Evolutionary conservation across 2,888 invertebrate genomes (phyloP), one percentile per base, ranked within the genome.

Genomic region (Perdita meconis): DNA sequence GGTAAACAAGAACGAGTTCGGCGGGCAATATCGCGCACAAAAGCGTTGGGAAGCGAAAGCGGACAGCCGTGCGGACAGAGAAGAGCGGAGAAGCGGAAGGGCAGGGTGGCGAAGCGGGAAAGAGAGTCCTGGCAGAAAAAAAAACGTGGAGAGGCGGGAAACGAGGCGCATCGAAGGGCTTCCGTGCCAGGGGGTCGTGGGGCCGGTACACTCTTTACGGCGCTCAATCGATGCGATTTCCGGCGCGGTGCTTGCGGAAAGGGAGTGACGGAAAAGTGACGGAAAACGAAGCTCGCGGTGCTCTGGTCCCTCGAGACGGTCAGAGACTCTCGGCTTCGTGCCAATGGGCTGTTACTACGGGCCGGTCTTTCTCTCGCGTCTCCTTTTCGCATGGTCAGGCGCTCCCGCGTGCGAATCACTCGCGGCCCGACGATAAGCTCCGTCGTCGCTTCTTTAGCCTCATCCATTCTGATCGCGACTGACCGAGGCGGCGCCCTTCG

Each of bases 281-380:
- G 22, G 34, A 56, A n/a, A n/a, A 34, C 30, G 24, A 50, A 56
- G 60, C 51, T 64, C 47, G 36, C 30, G 38, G 30, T 22, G 30
- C 40, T n/a, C n/a, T 47, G 19, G 16, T 44, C 26, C 19, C 47
- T 30, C 44, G 38, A 69, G 61, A 55, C 64, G 60, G 26, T 72
- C 51, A 40, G 71, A 76, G 79, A 76, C 53, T 68, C 71, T 79
- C 84, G 79, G 84, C 84, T 73, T 78, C 78, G 84, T 84, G 82
- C 84, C 78, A 84, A 78, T 82, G 50, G n/a, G 59, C 59, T 57
- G 70, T 74, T 71, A n/a, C 64, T 84, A 84, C 84, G 83, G n/a
- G 84, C 84, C 84, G 84, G 61, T 77, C 36, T 47, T 44, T 76
- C 56, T 81, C 53, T 66, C 65, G 42, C 74, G 36, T 30, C 26